phyloP scores from a whole-genome alignment of 2,113 vertebrate species.

The Hippopotamus amphibius region DNA sequence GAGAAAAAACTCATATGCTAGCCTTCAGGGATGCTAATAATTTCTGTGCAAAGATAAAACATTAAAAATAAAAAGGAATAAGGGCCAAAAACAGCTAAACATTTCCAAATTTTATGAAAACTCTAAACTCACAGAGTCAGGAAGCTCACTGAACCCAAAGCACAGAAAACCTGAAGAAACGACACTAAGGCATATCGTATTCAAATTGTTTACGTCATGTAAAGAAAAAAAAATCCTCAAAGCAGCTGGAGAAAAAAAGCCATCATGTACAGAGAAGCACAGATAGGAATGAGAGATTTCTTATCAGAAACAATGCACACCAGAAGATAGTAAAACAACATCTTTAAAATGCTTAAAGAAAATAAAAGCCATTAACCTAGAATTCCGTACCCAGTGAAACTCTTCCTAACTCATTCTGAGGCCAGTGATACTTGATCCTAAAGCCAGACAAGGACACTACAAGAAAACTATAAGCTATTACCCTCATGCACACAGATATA shows the following conservation, averaged over 20 bases:
- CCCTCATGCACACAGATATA: neutral
- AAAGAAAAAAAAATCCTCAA: neutral
- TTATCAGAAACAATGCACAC: neutral
- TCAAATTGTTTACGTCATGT: neutral
- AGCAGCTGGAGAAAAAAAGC: neutral
- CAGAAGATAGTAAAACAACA: neutral
- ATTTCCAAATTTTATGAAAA: neutral
- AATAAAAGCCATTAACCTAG: neutral
- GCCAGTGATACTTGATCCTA: neutral
- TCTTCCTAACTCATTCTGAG: neutral
- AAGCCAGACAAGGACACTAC: neutral
- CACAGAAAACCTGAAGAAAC: neutral
- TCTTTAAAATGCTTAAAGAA: neutral
- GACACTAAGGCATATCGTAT: accelerated
- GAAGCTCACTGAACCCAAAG: neutral
- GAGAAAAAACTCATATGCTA: neutral
- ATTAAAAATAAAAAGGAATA: neutral
- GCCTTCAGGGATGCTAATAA: neutral
- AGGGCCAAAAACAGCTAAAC: neutral
- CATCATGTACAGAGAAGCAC: too few species aligned
- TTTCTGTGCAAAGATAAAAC: neutral
- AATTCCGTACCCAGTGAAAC: neutral
- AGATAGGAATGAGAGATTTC: neutral
- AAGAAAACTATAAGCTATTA: neutral
- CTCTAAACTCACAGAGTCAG: neutral